Conservation (phyloP, 2,113 vertebrate species). For the Siphamia tubifer region DNA sequence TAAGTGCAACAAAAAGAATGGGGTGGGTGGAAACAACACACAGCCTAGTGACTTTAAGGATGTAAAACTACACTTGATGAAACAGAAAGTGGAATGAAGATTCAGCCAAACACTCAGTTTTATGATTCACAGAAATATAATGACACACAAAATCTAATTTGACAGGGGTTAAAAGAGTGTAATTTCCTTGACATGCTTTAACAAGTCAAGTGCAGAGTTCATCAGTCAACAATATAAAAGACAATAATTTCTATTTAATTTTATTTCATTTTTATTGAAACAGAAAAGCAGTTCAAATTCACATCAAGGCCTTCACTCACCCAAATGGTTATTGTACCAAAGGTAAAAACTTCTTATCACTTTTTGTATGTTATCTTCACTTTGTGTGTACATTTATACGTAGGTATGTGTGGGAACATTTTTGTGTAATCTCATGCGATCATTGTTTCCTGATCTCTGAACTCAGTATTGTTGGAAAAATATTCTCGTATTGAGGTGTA, state of each 20-base stretch:
- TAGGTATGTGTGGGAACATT: constrained; percentile 34
- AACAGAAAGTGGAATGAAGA: neutral
- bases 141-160: neutral
- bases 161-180: neutral
- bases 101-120: neutral
- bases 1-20: neutral
- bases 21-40: neutral
- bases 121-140: neutral
- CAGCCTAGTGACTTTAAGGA: too few species aligned
- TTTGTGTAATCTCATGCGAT: neutral
- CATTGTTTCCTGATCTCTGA: constrained; percentile 18
- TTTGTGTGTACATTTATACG: neutral
- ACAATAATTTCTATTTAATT: neutral
- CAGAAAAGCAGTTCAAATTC: neutral
- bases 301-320: neutral
- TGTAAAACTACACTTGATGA: neutral
- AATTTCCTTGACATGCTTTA: neutral
- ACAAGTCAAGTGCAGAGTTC: neutral
- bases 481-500: neutral
- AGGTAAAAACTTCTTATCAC: neutral
- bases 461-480: neutral
- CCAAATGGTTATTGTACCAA: constrained; percentile 1
- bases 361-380: constrained; percentile 6
- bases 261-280: neutral
- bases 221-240: neutral